phyloP scores from a whole-genome alignment of 2,888 invertebrate species.

The Pandemis cinnamomeana region DNA sequence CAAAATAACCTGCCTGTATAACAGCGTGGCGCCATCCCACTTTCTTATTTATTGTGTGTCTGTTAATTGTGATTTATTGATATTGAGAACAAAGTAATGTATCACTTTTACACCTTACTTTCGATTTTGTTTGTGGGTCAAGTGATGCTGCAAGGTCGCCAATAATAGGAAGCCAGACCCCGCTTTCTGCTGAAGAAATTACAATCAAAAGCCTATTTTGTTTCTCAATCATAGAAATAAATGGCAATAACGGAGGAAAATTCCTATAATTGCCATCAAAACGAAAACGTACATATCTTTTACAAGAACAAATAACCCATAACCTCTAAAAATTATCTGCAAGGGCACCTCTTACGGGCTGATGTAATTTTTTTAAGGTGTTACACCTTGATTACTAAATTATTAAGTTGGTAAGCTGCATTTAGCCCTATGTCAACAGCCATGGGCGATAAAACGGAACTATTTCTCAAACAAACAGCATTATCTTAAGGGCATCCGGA shows the following conservation, averaged over 20 bases:
- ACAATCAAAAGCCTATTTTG: neutral
- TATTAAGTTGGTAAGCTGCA: constrained; percentile 15
- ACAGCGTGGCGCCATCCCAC: constrained; percentile 58
- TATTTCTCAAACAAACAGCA: constrained; percentile 36
- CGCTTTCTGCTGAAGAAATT: constrained; percentile 3
- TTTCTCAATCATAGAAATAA: neutral
- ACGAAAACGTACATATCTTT: neutral
- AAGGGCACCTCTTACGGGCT: constrained; percentile 22
- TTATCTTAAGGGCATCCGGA: constrained; percentile 35
- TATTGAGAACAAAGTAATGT: constrained; percentile 39
- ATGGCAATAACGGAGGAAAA: neutral
- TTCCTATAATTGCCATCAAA: neutral
- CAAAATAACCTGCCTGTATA: constrained; percentile 53
- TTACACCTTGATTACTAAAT: constrained; percentile 23
- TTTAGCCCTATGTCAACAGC: constrained; percentile 24
- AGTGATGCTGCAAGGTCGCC: constrained; percentile 28
- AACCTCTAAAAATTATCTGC: constrained; percentile 25
- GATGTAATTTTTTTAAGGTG: constrained; percentile 28
- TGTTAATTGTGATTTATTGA: constrained; percentile 41
- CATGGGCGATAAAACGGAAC: constrained; percentile 18
- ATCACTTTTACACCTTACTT: constrained; percentile 38
- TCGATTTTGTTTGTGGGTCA: constrained; percentile 31
- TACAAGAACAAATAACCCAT: neutral
- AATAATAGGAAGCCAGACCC: neutral
- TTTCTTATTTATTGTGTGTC: constrained; percentile 59